Evolutionary conservation across 2,797 vertebrate species (phyloP).

Genomic region (Kryptopterus vitreolus): DNA sequence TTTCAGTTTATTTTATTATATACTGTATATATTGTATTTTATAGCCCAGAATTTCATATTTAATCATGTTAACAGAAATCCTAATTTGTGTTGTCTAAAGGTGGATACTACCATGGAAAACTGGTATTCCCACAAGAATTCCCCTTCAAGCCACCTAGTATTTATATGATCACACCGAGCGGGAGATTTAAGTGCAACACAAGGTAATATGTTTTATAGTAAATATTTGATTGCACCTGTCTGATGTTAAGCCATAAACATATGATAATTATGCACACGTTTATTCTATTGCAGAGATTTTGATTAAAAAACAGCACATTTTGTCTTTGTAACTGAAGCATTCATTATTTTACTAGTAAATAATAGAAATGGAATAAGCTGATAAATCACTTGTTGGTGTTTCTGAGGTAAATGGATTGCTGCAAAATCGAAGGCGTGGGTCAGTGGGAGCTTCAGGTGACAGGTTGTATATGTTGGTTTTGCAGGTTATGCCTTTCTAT

Average conservation of each 20-base stretch:
- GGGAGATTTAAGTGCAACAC: constrained; percentile 98
- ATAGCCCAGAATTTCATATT: background rate
- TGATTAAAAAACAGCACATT: too few species aligned
- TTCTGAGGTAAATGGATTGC: too few species aligned
- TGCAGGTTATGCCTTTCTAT: constrained; percentile 95
- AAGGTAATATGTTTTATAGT: constrained; percentile 68
- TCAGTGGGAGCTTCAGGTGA: background rate
- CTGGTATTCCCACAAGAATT: constrained; percentile 94
- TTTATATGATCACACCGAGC: constrained; percentile 98
- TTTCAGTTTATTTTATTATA: background rate
- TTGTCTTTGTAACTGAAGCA: too few species aligned
- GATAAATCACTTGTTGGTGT: too few species aligned
- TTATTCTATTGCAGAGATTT: too few species aligned
- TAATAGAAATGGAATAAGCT: too few species aligned
- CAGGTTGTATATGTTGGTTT: background rate
- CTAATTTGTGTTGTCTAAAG: constrained; percentile 63
- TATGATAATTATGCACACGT: too few species aligned
- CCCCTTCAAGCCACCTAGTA: constrained; percentile 97
- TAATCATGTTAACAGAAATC: background rate
- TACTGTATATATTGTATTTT: background rate
- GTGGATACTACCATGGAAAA: constrained; percentile 96
- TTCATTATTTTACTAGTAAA: too few species aligned
- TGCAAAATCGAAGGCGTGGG: background rate
- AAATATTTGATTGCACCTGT: background rate
- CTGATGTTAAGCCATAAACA: background rate